Conservation (phyloP, 2,888 invertebrate genomes). For the Drosophila cognata region DNA sequence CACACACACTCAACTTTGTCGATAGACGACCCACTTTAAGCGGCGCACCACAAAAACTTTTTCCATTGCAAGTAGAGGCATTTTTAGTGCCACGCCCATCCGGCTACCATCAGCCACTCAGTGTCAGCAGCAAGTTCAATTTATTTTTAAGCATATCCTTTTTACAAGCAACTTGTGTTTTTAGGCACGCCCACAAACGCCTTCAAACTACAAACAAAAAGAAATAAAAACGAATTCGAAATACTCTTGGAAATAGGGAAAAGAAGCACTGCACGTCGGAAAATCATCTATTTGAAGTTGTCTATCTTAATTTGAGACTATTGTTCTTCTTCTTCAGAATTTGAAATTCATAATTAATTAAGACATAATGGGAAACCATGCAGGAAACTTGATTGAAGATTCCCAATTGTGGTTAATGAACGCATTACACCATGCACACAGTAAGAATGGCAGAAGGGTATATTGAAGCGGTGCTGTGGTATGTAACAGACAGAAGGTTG, state of each 20-base stretch:
- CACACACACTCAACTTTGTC: constrained; percentile 26
- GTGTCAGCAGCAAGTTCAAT: constrained; percentile 74
- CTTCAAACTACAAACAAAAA: neutral
- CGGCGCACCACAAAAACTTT: constrained; percentile 38
- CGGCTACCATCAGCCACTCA: constrained; percentile 30
- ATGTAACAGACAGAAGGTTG: neutral
- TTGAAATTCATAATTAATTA: neutral
- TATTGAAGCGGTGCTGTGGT: neutral
- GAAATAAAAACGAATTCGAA: neutral
- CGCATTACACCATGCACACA: neutral
- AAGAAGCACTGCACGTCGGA: neutral
- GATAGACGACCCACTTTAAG: constrained; percentile 47
- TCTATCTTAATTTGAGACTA: neutral
- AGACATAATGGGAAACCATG: neutral
- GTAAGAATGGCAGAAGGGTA: neutral
- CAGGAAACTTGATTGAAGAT: neutral
- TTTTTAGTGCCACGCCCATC: constrained; percentile 17
- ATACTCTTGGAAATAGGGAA: neutral
- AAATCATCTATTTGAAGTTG: neutral
- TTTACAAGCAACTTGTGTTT: constrained; percentile 47
- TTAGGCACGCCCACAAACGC: constrained; percentile 19
- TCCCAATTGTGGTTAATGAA: neutral
- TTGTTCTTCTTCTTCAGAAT: neutral
- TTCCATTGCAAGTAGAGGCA: constrained; percentile 11
- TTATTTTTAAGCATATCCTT: constrained; percentile 74